Percentiles rank a stretch among this genome's conserved stretches.
Conservation (phyloP, 2,113 vertebrate species). For the Catharus minimus region DNA sequence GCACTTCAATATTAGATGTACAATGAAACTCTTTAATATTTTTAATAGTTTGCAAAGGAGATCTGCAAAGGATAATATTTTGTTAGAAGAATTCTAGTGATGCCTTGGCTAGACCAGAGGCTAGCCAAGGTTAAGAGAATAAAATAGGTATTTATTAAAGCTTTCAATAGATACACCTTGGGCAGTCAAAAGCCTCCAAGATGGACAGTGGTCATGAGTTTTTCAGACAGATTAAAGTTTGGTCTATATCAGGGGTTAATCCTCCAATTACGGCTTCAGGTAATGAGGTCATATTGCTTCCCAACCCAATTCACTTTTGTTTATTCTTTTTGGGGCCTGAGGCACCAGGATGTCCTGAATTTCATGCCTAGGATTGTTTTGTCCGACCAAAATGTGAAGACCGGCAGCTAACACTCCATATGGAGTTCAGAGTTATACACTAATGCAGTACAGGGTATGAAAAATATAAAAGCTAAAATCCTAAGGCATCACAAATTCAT, state of each 20-base stretch:
- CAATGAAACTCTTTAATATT: neutral
- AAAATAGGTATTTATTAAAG: neutral
- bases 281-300: neutral
- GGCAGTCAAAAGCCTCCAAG: neutral
- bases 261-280: neutral
- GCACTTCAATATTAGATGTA: neutral
- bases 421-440: neutral
- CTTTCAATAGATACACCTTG: fast-evolving
- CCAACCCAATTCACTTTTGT: too few species aligned
- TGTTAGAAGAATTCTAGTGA: neutral
- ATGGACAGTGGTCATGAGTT: fast-evolving
- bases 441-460: neutral
- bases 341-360: neutral
- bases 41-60: neutral
- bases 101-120: neutral
- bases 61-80: neutral
- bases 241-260: neutral
- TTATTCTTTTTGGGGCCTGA: neutral
- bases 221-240: neutral
- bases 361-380: neutral
- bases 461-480: neutral
- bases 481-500: neutral
- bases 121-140: neutral
- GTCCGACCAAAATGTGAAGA: neutral
- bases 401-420: neutral